Conservation (phyloP, 1,140 invertebrate genomes). For the Diuraphis noxia region DNA sequence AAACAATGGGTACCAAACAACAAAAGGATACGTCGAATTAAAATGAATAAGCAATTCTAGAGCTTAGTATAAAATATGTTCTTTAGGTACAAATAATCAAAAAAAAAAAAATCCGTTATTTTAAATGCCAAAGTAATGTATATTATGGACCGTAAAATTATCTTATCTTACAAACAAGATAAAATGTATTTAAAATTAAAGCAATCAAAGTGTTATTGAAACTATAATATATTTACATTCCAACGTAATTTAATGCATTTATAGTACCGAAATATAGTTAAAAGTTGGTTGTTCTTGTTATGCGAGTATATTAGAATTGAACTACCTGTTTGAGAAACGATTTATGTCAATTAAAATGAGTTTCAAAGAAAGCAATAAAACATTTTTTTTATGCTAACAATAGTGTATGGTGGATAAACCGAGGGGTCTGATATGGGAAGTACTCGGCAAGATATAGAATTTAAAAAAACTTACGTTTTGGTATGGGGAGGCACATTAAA, state of each 20-base stretch:
- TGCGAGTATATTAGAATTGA: too few relatives aligned
- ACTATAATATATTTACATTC: background rate
- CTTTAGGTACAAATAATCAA: background rate
- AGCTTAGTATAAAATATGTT: slow-evolving; percentile 15
- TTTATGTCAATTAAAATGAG: too few relatives aligned
- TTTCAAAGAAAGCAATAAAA: too few relatives aligned
- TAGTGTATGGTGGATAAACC: too few relatives aligned
- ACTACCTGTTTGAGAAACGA: too few relatives aligned
- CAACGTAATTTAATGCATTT: background rate
- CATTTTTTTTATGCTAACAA: too few relatives aligned
- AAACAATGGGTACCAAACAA: slow-evolving; percentile 44
- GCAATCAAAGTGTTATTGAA: background rate
- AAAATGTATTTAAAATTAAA: background rate
- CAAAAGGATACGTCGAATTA: slow-evolving; percentile 19
- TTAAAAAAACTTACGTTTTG: too few relatives aligned
- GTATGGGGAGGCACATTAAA: too few relatives aligned
- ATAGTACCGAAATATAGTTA: background rate
- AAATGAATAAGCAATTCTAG: slow-evolving; percentile 24
- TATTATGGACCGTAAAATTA: background rate
- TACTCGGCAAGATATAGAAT: too few relatives aligned
- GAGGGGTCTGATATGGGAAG: too few relatives aligned
- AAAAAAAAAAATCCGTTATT: slow-evolving; percentile 32
- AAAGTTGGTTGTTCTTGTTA: background rate
- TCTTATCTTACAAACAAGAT: background rate
- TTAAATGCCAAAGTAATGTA: background rate